Conservation (phyloP, 2,888 invertebrate genomes). For the Atherix ibis region DNA sequence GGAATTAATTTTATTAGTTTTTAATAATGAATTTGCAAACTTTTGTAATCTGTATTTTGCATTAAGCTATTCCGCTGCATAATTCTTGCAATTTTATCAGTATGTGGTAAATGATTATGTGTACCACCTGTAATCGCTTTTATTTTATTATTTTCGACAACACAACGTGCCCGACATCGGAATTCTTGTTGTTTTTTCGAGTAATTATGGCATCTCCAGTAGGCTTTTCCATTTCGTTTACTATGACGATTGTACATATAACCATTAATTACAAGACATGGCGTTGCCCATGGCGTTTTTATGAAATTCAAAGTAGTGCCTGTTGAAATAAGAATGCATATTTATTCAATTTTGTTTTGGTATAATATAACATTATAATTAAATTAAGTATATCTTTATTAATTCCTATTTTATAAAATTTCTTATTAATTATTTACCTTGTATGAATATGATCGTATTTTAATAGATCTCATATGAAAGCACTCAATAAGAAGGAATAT, state of each 20-base stretch:
- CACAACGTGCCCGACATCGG: slow-evolving; percentile 31
- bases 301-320: slow-evolving; percentile 21
- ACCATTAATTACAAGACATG: slow-evolving; percentile 28
- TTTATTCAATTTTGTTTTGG: no score
- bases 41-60: no score
- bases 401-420: no score
- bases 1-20: no score
- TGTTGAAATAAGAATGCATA: no score
- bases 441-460: no score
- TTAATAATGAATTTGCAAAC: no score
- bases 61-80: slow-evolving; percentile 25
- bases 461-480: no score
- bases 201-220: slow-evolving; percentile 34
- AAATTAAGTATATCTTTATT: no score
- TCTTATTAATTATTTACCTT: no score
- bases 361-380: no score
- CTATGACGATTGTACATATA: slow-evolving; percentile 33
- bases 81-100: slow-evolving; percentile 30
- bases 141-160: slow-evolving; percentile 27
- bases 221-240: slow-evolving; percentile 30
- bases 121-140: slow-evolving; percentile 27
- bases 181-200: slow-evolving; percentile 27
- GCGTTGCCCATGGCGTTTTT: slow-evolving; percentile 33
- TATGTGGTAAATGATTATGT: slow-evolving; percentile 32
- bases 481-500: no score